Evolutionary conservation across 2,888 invertebrate genomes (phyloP), one percentile per base, ranked within the genome.

Genomic region (Harpalus rubripes): DNA sequence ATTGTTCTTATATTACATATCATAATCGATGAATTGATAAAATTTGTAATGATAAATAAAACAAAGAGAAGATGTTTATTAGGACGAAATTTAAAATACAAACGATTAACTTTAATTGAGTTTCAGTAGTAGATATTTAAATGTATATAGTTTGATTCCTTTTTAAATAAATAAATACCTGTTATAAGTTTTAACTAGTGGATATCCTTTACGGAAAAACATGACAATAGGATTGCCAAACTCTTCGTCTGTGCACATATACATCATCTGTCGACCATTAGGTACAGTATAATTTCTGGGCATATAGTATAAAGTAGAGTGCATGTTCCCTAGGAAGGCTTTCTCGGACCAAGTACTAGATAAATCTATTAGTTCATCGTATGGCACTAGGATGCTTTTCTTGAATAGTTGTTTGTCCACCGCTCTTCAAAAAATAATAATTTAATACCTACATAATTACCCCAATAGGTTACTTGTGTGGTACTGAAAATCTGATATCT

Each of bases 221-320:
- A 83, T 83, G 4, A 76, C 44, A n/a, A 83, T 83, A 0, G 83
- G 83, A 76, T 83, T 83, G 0, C 83, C 83, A 16, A 83, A 83
- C 39, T 83, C 83, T 10, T 39, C 39, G 5, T 58, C 76, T n/a
- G 61, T 63, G 10, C 56, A 83, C 74, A 83, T 83, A 16, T 61
- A 83, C 74, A 83, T 76, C 6, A 22, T 59, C n/a, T 59, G 61
- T 44, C 61, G 58, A 1, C 83, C 83, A 3, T 41, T 18, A 0
- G 74, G 39, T 0, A 22, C 15, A 22, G 22, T 61, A 61, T 76
- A 83, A 22, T 83, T 83, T 44, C 63, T 74, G 0, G 76, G 59
- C 44, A 83, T 76, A 32, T 76, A 26, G 22, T 83, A 83, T 7
- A 61, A 18, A 5, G 83, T 83, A 6, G 83, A 41, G 18, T 59